Evolutionary conservation across 2,797 vertebrate genomes (phyloP).

Genomic region (Xenopus petersii): DNA sequence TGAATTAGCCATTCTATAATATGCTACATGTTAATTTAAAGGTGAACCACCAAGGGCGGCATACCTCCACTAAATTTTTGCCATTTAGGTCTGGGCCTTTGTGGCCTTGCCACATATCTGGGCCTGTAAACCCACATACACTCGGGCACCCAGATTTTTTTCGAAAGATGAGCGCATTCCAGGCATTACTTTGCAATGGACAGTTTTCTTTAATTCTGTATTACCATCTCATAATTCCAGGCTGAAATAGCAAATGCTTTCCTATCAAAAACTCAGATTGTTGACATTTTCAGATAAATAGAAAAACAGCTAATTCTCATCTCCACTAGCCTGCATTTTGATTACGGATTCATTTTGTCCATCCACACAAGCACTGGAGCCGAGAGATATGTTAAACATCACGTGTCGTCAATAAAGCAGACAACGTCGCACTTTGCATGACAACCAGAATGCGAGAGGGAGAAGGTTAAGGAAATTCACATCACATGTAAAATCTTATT

Average conservation of each 20-base stretch:
- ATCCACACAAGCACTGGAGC: conserved; percentile 25
- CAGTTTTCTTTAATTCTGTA: conserved; percentile 16
- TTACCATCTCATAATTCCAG: conserved; percentile 43
- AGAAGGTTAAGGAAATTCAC: conserved; percentile 46
- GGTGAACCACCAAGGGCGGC: no score
- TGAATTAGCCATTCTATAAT: no score
- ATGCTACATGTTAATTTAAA: no score
- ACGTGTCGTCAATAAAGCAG: conserved; percentile 52
- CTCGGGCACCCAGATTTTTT: no score
- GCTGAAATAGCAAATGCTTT: conserved; percentile 54
- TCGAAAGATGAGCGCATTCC: no score
- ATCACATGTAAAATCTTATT: conserved; percentile 48
- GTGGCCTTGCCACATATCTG: no score
- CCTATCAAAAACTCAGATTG: conserved; percentile 55
- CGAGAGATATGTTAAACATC: conserved; percentile 41
- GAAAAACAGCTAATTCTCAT: conserved; percentile 61
- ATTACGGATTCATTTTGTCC: conserved; percentile 53
- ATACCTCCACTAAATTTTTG: no score
- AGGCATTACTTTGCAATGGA: no score
- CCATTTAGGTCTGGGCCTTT: no score
- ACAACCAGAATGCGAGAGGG: conserved; percentile 44
- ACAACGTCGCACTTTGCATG: conserved; percentile 47
- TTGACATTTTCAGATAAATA: conserved; percentile 66
- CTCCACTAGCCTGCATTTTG: conserved; percentile 50
- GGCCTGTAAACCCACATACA: no score